phyloP scores from a whole-genome alignment of 1,140 invertebrate species.

The Papilio dardanus region DNA sequence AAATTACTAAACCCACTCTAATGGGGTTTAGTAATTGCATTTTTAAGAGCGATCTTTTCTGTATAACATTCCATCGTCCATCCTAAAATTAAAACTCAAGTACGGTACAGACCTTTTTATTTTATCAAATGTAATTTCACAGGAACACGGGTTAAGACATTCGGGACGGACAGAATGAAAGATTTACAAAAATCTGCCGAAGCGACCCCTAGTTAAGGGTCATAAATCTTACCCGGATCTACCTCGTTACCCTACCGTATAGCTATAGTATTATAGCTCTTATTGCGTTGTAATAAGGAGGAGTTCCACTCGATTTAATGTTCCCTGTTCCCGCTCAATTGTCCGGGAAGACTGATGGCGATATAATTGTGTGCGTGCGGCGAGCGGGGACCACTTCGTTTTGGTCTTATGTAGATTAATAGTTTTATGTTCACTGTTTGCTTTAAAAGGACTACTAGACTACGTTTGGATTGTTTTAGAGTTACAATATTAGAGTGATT shows the following conservation, averaged over 20 bases:
- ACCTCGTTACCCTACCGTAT: conserved; percentile 1
- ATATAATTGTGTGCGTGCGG: no score
- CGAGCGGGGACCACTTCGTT: no score
- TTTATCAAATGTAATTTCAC: conserved; percentile 34
- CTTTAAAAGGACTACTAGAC: no score
- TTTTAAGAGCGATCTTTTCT: not conserved
- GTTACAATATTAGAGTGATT: no score
- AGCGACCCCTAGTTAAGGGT: conserved; percentile 29
- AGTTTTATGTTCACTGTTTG: no score
- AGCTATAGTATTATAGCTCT: not conserved
- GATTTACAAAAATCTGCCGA: conserved; percentile 33
- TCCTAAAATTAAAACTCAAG: not conserved
- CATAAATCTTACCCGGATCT: conserved; percentile 33
- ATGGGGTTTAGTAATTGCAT: not conserved
- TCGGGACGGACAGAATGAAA: not conserved
- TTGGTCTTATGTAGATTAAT: no score
- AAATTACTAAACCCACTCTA: no score
- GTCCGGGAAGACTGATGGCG: no score
- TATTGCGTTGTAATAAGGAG: not conserved
- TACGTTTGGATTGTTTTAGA: no score
- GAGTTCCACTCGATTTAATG: conserved; percentile 17
- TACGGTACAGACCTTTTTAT: conserved; percentile 8
- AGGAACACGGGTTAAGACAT: conserved; percentile 21
- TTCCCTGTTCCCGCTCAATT: not conserved
- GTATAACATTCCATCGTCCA: not conserved